Percentiles rank a stretch among this genome's conserved stretches.
Conservation (phyloP, 2,888 invertebrate species). For the Drosophila yooni region DNA sequence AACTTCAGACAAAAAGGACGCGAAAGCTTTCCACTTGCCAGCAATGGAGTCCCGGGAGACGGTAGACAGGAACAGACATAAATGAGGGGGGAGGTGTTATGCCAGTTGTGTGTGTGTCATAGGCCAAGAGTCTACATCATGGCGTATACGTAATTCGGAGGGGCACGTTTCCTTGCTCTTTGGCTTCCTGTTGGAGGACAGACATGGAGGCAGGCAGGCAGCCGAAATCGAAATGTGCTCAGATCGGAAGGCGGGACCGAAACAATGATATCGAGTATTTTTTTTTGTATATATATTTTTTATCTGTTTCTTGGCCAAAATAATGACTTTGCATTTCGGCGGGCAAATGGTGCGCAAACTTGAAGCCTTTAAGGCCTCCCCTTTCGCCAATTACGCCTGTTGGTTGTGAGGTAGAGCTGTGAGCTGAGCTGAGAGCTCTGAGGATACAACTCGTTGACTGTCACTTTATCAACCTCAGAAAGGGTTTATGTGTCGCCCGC, state of each 20-base stretch:
- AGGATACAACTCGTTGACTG: slow-evolving; percentile 55
- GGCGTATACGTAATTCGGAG: slow-evolving; percentile 65
- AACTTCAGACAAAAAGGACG: slow-evolving; percentile 67
- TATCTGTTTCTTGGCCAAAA: slow-evolving; percentile 55
- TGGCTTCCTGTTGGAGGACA: neutral
- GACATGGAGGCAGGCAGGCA: neutral
- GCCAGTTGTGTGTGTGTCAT: slow-evolving; percentile 7
- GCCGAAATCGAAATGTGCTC: slow-evolving; percentile 39
- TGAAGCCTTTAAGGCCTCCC: slow-evolving; percentile 6
- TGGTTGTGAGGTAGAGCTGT: slow-evolving; percentile 1
- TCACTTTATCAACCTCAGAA: slow-evolving; percentile 68
- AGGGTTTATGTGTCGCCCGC: slow-evolving; percentile 63
- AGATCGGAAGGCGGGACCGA: slow-evolving; percentile 16
- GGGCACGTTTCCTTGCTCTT: slow-evolving; percentile 17
- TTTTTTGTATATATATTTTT: slow-evolving; percentile 24
- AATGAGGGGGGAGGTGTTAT: neutral
- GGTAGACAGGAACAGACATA: neutral
- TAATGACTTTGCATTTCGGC: slow-evolving; percentile 75
- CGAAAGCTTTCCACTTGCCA: slow-evolving; percentile 72
- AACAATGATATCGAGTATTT: slow-evolving; percentile 44
- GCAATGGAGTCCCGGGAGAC: slow-evolving; percentile 32
- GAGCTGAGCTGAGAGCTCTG: slow-evolving; percentile 9
- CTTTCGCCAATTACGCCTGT: slow-evolving; percentile 38
- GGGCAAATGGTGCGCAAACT: slow-evolving; percentile 69
- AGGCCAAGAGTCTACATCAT: slow-evolving; percentile 39